Evolutionary conservation across 1,140 invertebrate species (phyloP).

Genomic region (Drosophila saltans): DNA sequence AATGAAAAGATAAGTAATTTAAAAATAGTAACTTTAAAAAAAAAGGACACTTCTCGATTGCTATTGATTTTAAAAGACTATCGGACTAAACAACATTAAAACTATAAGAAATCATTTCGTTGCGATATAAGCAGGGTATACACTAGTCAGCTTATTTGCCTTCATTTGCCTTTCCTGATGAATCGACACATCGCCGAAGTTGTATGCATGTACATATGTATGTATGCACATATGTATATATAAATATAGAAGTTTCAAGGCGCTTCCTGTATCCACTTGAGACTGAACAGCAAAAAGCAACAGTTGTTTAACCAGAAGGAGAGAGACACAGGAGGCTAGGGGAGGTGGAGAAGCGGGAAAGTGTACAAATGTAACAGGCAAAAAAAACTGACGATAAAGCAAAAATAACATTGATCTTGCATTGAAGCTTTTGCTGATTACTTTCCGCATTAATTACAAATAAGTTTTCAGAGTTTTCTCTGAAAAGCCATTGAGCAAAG

Average conservation of each 20-base stretch:
- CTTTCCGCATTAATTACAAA: constrained; percentile 66
- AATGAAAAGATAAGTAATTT: no score
- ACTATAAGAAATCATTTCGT: no score
- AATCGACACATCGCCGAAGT: constrained; percentile 23
- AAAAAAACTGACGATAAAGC: constrained; percentile 68
- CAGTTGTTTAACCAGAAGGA: constrained; percentile 58
- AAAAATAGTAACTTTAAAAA: no score
- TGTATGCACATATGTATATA: constrained; percentile 17
- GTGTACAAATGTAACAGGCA: constrained; percentile 45
- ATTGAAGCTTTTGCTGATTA: constrained; percentile 48
- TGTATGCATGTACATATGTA: background rate
- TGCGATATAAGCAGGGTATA: constrained; percentile 16
- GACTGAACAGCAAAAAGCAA: constrained; percentile 32
- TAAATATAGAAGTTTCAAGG: constrained; percentile 82
- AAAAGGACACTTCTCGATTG: no score
- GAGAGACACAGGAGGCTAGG: background rate
- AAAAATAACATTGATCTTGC: constrained; percentile 74
- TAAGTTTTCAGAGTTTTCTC: constrained; percentile 15
- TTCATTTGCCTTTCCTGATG: constrained; percentile 21
- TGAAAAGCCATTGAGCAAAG: constrained; percentile 45
- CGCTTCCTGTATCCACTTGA: constrained; percentile 63
- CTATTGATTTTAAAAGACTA: no score
- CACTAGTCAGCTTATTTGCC: background rate
- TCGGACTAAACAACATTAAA: no score
- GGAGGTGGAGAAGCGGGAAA: background rate